Percentiles rank a stretch among this genome's conserved stretches.
These are phyloP conservation scores for Callithrix jacchus DNA, from an alignment of 2,113 vertebrate genomes.

Conservation along the genomic window DNA sequence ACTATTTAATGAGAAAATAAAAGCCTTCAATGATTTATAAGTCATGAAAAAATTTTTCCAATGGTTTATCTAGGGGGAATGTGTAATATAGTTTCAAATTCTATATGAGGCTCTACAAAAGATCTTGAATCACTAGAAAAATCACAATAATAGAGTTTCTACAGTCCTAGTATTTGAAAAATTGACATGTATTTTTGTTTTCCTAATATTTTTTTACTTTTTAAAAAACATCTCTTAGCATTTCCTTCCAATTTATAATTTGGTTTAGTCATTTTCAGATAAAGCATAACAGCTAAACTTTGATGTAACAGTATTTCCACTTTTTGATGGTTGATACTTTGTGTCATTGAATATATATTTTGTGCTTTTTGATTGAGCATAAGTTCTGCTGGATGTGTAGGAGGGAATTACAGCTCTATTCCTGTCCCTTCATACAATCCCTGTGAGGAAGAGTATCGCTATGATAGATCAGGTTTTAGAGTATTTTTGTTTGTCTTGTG, in stretches of 20 bases:
- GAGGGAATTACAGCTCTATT: not conserved
- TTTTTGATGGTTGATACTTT: not conserved
- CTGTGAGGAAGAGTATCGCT: not conserved
- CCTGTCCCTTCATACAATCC: not conserved
- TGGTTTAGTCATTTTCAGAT: not conserved
- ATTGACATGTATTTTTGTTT: not conserved
- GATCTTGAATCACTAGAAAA: not conserved
- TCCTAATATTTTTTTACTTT: not conserved
- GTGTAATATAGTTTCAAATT: not conserved
- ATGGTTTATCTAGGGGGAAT: not conserved
- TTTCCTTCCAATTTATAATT: not conserved
- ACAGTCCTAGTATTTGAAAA: not conserved
- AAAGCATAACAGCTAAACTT: not conserved
- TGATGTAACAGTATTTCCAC: not conserved
- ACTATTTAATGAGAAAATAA: not conserved
- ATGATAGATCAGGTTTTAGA: not conserved
- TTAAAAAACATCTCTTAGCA: not conserved
- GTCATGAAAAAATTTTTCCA: not conserved
- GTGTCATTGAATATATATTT: not conserved
- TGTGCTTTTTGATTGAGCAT: not conserved
- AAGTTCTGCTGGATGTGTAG: not conserved
- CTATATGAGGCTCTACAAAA: not conserved
- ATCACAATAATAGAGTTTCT: not conserved
- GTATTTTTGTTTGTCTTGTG: not conserved
- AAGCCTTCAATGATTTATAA: not conserved